These are phyloP conservation scores for Colostygia pectinataria DNA, from an alignment of 2,888 invertebrate species.

Conservation along the genomic window DNA sequence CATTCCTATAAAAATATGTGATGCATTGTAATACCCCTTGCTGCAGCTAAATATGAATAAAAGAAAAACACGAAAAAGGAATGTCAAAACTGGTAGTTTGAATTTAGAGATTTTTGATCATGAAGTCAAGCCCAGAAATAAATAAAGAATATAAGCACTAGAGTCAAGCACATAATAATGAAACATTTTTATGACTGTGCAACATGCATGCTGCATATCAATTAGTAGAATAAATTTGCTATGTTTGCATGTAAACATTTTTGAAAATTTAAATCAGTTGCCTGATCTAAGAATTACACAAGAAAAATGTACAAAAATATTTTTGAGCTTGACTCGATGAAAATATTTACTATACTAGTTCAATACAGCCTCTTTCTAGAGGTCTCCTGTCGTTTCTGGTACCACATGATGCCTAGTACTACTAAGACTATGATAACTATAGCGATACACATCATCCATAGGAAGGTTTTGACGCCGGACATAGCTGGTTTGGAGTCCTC, in stretches of 20 bases:
- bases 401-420: slow-evolving; percentile 95
- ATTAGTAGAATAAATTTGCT: too few species aligned
- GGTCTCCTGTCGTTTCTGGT: slow-evolving; percentile 95
- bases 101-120: background rate
- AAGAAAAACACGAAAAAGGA: slow-evolving; percentile 31
- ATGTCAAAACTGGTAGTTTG: slow-evolving; percentile 29
- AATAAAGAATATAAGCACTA: too few species aligned
- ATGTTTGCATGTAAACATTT: too few species aligned
- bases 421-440: slow-evolving; percentile 92
- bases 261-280: too few species aligned
- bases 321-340: background rate
- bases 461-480: slow-evolving; percentile 95
- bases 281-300: too few species aligned
- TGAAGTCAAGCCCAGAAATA: background rate
- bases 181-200: too few species aligned
- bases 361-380: slow-evolving; percentile 91
- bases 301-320: too few species aligned
- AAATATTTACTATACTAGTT: slow-evolving; percentile 18
- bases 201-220: too few species aligned
- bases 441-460: slow-evolving; percentile 92
- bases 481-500: slow-evolving; percentile 94
- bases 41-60: background rate
- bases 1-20: slow-evolving; percentile 20
- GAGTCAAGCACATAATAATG: too few species aligned
- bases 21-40: slow-evolving; percentile 9